A percentile compares a stretch with the other conserved stretches of the same genome.
Conservation (phyloP, 2,113 vertebrate genomes). For the Terrapene triunguis region DNA sequence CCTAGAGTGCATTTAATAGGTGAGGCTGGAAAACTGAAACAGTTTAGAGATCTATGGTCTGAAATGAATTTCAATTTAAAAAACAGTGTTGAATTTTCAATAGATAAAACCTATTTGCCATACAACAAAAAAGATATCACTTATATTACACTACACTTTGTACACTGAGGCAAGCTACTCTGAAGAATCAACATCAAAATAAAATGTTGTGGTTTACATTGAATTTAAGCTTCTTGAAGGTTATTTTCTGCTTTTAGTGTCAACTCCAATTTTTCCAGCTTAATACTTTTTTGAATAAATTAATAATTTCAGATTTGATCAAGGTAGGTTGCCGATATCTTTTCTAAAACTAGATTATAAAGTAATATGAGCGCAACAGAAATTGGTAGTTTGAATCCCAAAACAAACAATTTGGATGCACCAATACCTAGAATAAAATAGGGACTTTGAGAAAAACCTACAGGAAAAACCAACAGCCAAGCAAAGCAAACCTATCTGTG, state of each 20-base stretch:
- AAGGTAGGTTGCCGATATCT: accelerated
- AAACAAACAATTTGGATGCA: neutral
- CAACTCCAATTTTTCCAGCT: neutral
- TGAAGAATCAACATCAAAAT: neutral
- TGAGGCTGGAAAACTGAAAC: neutral
- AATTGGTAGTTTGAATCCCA: neutral
- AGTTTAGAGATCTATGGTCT: neutral
- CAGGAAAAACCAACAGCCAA: neutral
- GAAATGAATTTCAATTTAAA: neutral
- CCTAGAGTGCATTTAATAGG: neutral
- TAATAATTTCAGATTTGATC: neutral
- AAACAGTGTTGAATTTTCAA: neutral
- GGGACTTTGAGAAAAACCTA: neutral
- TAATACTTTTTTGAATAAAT: neutral
- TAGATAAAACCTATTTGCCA: neutral
- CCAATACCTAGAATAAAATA: neutral
- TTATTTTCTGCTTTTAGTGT: neutral
- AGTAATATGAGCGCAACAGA: neutral
- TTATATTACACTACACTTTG: neutral
- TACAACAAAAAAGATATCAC: neutral
- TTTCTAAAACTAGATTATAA: neutral
- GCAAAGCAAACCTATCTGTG: neutral
- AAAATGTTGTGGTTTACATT: neutral
- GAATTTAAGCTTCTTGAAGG: neutral
- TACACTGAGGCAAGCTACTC: neutral